These are phyloP conservation scores for Varroa destructor DNA, from an alignment of 1,140 invertebrate genomes.

Conservation along the genomic window DNA sequence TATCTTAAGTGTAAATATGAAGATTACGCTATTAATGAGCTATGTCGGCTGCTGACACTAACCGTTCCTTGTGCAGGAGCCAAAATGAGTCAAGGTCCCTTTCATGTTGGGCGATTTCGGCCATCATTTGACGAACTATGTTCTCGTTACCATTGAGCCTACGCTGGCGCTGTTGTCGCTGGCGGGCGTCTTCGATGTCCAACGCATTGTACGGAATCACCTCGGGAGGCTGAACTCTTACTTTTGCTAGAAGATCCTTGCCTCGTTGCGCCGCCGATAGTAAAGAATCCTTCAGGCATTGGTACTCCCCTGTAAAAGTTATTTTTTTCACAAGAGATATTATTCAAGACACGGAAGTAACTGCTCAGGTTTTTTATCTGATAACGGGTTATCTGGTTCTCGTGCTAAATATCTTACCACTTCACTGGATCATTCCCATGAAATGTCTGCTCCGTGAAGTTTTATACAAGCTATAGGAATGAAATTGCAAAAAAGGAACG, in stretches of 20 bases:
- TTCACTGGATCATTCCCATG: too few species aligned
- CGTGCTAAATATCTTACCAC: too few species aligned
- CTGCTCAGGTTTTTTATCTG: too few species aligned
- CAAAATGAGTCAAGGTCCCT: constrained; percentile 84
- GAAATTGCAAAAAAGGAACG: too few species aligned
- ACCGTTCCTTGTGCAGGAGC: constrained; percentile 67
- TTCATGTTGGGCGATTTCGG: constrained; percentile 88
- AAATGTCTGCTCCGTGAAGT: too few species aligned
- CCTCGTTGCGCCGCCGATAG: constrained; percentile 65
- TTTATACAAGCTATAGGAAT: too few species aligned
- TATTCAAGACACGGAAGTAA: too few species aligned
- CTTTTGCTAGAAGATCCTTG: constrained; percentile 49
- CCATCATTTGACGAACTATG: constrained; percentile 48
- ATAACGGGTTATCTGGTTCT: too few species aligned
- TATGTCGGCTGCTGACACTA: background rate
- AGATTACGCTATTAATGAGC: too few species aligned
- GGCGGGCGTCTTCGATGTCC: constrained; percentile 18
- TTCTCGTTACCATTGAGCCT: constrained; percentile 26
- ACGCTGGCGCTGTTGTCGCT: constrained; percentile 14
- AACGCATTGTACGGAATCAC: constrained; percentile 24
- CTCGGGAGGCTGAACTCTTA: constrained; percentile 20
- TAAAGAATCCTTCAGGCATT: constrained; percentile 61
- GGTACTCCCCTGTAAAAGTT: constrained; percentile 45
- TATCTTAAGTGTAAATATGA: too few species aligned
- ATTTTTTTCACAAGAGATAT: too few species aligned